Percentiles rank a stretch among this genome's conserved stretches.
Evolutionary conservation across 2,797 vertebrate species (phyloP).

Genomic region (Natrix natrix): DNA sequence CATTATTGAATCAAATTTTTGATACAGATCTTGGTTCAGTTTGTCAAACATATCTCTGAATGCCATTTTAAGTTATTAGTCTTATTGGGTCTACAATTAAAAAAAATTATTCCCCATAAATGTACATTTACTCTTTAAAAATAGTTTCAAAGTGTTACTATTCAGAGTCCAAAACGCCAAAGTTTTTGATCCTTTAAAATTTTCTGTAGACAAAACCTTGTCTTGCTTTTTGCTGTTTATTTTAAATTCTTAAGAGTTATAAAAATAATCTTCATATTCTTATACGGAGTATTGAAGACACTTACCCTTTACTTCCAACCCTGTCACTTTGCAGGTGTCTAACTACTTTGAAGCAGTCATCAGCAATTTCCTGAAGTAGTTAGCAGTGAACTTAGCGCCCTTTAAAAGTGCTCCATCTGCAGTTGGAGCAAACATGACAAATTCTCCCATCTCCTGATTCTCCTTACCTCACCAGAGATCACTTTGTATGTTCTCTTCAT

Average conservation of each 20-base stretch:
- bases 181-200: background rate
- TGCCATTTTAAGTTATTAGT: background rate
- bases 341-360: background rate
- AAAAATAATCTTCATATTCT: background rate
- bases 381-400: background rate
- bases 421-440: background rate
- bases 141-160: background rate
- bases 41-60: background rate
- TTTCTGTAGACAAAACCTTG: background rate
- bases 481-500: background rate
- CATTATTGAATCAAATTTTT: background rate
- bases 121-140: background rate
- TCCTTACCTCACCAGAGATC: background rate
- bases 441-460: background rate
- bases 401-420: background rate
- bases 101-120: background rate
- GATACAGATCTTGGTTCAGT: background rate
- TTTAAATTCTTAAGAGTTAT: background rate
- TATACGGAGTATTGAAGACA: background rate
- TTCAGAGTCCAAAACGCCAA: background rate
- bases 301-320: background rate
- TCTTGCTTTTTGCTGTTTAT: background rate
- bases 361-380: background rate
- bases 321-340: background rate
- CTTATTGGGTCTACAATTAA: background rate